Base-by-base conservation (phyloP, 2,888 invertebrate genomes). In the Trypoxylon attenuatum region DNA sequence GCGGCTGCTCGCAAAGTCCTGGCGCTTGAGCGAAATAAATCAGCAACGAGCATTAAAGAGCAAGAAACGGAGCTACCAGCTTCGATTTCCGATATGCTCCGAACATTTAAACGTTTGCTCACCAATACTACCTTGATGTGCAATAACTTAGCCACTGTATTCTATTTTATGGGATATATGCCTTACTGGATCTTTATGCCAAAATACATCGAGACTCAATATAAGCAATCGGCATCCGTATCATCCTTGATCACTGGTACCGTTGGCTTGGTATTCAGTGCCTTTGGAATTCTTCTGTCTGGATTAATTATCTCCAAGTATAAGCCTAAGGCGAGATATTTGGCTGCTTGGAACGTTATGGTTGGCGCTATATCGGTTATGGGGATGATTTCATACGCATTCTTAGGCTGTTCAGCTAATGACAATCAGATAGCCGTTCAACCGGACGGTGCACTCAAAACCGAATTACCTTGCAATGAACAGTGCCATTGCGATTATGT, bases 131-230 rank as follows among this genome's bases (percentile, higher is more conserved):
- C 92, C 0, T 89, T 93, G 64, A 91, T 94, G 89, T 91, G 91
- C 80, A 93, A 94, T 80, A 93, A 93, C 63, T 87, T 94, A 1
- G 92, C 94, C 0, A 91, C 92, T 15, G 91, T 94, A 8, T 93
- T 93, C 78, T 94, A 93, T 77, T 89, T 93, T 60, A 88, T 92
- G 79, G 92, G 92, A 0, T 92, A 91, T 80, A 91, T 91, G 88
- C 94, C 94, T 0, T 93, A 93, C 79, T 93, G 93, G 91, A 93
- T 94, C 45, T 95, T 94, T 81, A 90, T 94, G 84, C 94, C 95
- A 0, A 95, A 95, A 83, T 94, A 94, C 80, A 93, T 95, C 66
- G 94, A 95, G 86, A 93, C 93, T 0, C 94, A 94, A 85, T 95
- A 94, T 85, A 89, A 91, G 56, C 92, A 93, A 75, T 92, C 94